Evolutionary conservation across 2,888 invertebrate species (phyloP).

Genomic region (Didymodactylos carnosus): DNA sequence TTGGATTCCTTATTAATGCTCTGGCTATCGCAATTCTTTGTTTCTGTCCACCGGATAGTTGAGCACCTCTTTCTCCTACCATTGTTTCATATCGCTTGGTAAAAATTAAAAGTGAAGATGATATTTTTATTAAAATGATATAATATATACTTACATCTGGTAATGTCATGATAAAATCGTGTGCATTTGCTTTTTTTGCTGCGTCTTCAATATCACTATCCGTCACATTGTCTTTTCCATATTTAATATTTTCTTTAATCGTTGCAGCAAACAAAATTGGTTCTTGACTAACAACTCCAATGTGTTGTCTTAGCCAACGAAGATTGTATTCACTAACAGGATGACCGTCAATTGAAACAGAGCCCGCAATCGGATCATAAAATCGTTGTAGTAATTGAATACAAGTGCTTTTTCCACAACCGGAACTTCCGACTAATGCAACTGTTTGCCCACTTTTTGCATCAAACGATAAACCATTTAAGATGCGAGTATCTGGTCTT

Average conservation of each 20-base stretch:
- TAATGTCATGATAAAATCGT: constrained; percentile 8
- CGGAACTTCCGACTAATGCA: constrained; percentile 30
- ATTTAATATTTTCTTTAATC: constrained; percentile 8
- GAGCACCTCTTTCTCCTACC: too few relatives aligned
- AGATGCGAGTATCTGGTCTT: constrained; percentile 25
- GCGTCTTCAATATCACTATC: constrained; percentile 16
- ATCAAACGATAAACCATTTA: constrained; percentile 27
- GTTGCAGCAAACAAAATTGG: constrained; percentile 11
- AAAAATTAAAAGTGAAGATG: too few relatives aligned
- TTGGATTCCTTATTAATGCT: too few relatives aligned
- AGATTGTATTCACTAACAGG: not conserved
- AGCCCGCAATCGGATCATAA: constrained; percentile 24
- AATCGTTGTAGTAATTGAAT: constrained; percentile 30
- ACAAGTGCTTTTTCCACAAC: constrained; percentile 31
- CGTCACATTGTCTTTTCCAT: constrained; percentile 16
- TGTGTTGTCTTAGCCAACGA: constrained; percentile 8
- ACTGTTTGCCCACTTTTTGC: constrained; percentile 32
- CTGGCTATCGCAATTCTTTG: too few relatives aligned
- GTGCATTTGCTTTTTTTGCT: constrained; percentile 11
- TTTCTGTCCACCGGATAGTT: too few relatives aligned
- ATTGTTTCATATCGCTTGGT: too few relatives aligned
- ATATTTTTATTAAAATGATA: too few relatives aligned
- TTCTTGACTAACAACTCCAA: constrained; percentile 13
- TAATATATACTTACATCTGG: not conserved
- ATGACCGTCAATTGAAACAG: not conserved